phyloP scores from a whole-genome alignment of 2,888 invertebrate species.

The Zele albiditarsus region DNA sequence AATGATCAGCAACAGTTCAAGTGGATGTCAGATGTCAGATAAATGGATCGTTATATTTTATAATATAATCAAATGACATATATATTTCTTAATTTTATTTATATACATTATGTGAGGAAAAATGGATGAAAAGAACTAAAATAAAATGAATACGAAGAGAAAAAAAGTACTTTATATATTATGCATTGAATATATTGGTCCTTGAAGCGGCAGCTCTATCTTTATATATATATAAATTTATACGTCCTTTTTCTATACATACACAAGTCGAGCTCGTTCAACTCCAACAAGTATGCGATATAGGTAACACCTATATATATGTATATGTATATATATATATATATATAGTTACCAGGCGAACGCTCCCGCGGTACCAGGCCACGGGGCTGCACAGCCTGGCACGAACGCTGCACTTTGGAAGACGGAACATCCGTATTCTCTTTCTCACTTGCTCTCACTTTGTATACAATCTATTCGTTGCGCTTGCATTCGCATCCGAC shows the following conservation, averaged over 20 bases:
- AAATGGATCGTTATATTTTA: neutral
- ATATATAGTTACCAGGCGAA: constrained; percentile 50
- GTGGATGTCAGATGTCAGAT: neutral
- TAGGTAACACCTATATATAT: constrained; percentile 46
- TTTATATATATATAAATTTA: constrained; percentile 11
- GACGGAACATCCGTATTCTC: constrained; percentile 43
- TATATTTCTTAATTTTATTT: neutral
- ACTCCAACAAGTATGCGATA: constrained; percentile 45
- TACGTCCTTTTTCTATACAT: constrained; percentile 23
- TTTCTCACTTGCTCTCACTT: constrained; percentile 30
- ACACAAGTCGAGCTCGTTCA: constrained; percentile 27
- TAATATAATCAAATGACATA: neutral
- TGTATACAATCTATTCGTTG: constrained; percentile 5
- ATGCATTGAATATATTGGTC: neutral
- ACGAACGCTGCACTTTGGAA: constrained; percentile 65
- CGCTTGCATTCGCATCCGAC: constrained; percentile 13
- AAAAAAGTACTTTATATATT: neutral
- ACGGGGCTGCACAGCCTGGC: constrained; percentile 70
- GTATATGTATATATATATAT: neutral
- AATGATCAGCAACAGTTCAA: constrained; percentile 2
- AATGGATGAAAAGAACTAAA: neutral
- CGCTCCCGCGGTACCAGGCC: constrained; percentile 65
- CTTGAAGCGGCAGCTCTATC: neutral
- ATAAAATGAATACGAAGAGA: too few relatives aligned
- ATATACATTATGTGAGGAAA: neutral